Base-by-base conservation (phyloP, 2,888 invertebrate species). In the Trissoscelio sp. region DNA sequence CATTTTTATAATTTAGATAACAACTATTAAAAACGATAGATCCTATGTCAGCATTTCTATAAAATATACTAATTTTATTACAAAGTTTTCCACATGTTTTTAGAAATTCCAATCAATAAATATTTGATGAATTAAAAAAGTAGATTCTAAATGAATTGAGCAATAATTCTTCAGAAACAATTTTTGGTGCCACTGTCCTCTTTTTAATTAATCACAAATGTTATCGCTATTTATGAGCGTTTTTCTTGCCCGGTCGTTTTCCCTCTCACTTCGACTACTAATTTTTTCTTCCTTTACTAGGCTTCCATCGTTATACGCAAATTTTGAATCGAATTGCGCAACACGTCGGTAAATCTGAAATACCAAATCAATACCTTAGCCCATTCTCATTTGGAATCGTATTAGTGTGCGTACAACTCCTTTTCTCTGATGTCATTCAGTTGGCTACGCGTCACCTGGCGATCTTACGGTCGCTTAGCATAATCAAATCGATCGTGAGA, bases 391-490 rank as follows among this genome's bases (percentile, higher is more conserved):
- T 14, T 28, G 22, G 12, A 16, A n/a, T 2, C 14, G 39, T 6
- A 9, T 12, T n/a, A 12, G 39, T 39, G 39, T 39, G 39, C 12
- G 39, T 39, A 14, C 9, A 6, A 4, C 0, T 39, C 14, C 39
- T 42, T 53, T 42, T 31, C 18, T 66, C 31, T 28, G n/a, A 12
- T 39, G 44, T 20, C 31, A 46, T 69, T 55, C 39, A 12, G 12
- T 37, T 57, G 2, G 44, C 34, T 14, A 44, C 22, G 22, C 42
- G 37, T 48, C 57, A 58, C 14, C 37, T 22, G 22, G 12, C 4
- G 37, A 70, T 70, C 31, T 48, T 70, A 34, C 22, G 46, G 24
- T 55, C 57, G 24, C 57, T 70, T 70, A 70, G 58, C 70, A 70
- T 57, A 69, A 57, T 57, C 20, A 69, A 55, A 22, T 69, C 16